These are phyloP conservation scores for Phrynocephalus versicolor DNA, from an alignment of 2,113 vertebrate species.

Conservation along the genomic window DNA sequence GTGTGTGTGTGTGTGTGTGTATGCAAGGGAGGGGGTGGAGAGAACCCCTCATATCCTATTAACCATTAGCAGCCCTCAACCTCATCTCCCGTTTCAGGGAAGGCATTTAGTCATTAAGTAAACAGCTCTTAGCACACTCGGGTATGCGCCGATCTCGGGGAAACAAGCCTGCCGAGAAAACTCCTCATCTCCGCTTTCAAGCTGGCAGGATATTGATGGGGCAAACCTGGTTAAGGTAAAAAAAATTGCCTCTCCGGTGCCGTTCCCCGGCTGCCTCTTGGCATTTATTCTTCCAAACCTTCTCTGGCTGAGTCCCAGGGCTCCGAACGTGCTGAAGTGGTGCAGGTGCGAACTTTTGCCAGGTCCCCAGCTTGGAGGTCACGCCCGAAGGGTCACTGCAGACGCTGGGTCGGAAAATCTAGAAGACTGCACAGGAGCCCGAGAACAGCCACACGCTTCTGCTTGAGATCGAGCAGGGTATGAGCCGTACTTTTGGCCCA, in stretches of 20 bases:
- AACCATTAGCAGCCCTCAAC: neutral
- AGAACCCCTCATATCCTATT: conserved; percentile 16
- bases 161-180: neutral
- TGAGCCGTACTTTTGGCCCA: no score
- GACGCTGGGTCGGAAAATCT: neutral
- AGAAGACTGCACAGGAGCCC: neutral
- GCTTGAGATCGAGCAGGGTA: no score
- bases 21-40: neutral
- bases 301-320: no score
- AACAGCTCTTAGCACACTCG: neutral
- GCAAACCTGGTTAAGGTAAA: neutral
- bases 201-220: neutral
- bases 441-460: no score
- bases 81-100: no score
- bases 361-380: neutral
- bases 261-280: neutral
- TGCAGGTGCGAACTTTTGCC: neutral
- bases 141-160: neutral
- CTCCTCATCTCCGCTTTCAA: neutral
- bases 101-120: conserved; percentile 23
- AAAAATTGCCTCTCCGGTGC: neutral
- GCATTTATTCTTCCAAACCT: neutral
- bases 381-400: neutral
- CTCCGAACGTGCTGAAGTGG: no score
- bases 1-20: neutral